Evolutionary conservation across 2,888 invertebrate species (phyloP).

Genomic region (Chirona hameri): DNA sequence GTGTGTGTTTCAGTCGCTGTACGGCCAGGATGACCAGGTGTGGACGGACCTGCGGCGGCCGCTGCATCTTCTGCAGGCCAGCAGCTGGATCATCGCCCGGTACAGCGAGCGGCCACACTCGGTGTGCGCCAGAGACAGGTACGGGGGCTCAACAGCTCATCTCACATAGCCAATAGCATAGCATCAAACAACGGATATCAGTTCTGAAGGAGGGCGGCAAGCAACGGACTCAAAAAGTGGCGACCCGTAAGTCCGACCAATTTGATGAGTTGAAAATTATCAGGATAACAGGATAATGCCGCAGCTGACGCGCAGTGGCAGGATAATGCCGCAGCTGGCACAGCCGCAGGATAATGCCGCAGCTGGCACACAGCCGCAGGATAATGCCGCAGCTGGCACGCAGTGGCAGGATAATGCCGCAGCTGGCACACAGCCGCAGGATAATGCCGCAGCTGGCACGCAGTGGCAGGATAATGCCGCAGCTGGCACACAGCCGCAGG

Average conservation of each 20-base stretch:
- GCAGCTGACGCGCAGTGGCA: no score
- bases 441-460: no score
- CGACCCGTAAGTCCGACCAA: background rate
- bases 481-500: no score
- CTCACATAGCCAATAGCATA: no score
- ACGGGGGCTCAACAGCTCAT: background rate
- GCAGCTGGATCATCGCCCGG: conserved; percentile 65
- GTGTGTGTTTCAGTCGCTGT: conserved; percentile 55
- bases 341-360: no score
- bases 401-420: no score
- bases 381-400: no score
- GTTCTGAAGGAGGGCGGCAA: background rate
- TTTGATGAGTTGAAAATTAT: background rate
- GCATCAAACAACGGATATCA: background rate
- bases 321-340: no score
- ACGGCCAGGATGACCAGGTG: conserved; percentile 74
- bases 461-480: no score
- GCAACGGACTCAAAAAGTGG: no score
- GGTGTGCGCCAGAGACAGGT: conserved; percentile 53
- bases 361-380: no score
- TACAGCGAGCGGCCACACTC: conserved; percentile 62
- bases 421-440: no score
- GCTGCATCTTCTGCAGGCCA: conserved; percentile 74
- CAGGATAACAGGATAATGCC: background rate
- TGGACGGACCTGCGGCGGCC: conserved; percentile 83